Evolutionary conservation across 1,140 invertebrate genomes (phyloP).

Genomic region (Philaenus spumarius): DNA sequence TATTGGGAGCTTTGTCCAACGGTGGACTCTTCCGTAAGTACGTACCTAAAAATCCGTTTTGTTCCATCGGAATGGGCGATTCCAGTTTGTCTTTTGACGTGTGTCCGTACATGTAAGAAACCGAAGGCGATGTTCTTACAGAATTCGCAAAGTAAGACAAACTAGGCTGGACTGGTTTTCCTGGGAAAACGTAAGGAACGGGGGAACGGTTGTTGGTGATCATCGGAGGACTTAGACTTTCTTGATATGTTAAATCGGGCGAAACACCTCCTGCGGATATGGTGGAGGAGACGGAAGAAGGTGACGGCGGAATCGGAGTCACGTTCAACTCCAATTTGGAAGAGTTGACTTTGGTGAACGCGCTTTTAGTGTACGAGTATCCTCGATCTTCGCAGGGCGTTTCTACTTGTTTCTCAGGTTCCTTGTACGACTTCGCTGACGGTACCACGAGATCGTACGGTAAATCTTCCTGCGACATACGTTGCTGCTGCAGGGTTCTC

Average conservation of each 20-base stretch:
- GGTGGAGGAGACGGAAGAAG: slow-evolving; percentile 46
- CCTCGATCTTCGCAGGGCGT: too few relatives aligned
- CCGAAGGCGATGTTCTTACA: neutral
- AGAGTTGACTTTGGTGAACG: slow-evolving; percentile 67
- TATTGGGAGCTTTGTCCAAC: neutral
- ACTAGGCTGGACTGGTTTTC: slow-evolving; percentile 12
- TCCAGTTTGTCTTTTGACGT: slow-evolving; percentile 1
- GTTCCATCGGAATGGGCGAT: neutral
- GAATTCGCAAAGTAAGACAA: slow-evolving; percentile 12
- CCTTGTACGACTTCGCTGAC: neutral
- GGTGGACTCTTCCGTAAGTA: slow-evolving; percentile 16
- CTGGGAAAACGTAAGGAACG: neutral
- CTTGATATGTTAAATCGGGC: slow-evolving; percentile 66
- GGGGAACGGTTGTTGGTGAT: slow-evolving; percentile 28
- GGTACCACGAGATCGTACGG: slow-evolving; percentile 22
- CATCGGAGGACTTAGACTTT: slow-evolving; percentile 64
- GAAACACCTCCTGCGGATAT: slow-evolving; percentile 51
- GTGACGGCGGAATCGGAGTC: slow-evolving; percentile 34
- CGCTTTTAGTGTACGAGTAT: slow-evolving; percentile 52
- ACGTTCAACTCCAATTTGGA: slow-evolving; percentile 35
- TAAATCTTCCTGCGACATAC: slow-evolving; percentile 25
- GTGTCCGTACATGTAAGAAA: neutral
- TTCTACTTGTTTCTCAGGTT: neutral
- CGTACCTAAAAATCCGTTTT: slow-evolving; percentile 12
- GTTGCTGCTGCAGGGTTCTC: neutral